phyloP scores from a whole-genome alignment of 2,113 vertebrate species.

The Gallinago jamesoni region DNA sequence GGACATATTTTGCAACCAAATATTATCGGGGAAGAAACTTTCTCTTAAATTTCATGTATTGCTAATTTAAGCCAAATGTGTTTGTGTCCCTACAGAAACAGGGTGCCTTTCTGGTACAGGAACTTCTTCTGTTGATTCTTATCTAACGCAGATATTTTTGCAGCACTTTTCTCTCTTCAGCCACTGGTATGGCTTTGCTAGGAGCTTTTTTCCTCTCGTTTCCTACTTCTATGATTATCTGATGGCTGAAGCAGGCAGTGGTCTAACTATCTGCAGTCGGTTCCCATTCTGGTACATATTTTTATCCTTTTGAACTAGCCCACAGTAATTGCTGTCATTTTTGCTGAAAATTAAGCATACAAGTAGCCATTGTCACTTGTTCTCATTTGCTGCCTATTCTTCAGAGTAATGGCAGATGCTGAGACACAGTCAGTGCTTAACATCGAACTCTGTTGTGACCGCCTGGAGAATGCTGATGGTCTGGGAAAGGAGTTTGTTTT shows the following conservation, averaged over 20 bases:
- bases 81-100: not conserved
- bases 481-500: not conserved
- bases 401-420: not conserved
- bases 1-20: not conserved
- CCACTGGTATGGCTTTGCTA: not conserved
- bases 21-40: not conserved
- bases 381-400: not conserved
- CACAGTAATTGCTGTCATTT: not conserved
- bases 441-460: not conserved
- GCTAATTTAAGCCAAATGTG: not conserved
- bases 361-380: not conserved
- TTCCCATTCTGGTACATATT: not conserved
- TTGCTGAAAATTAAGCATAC: not conserved
- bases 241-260: not conserved
- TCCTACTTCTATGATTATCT: not conserved
- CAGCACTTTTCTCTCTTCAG: not conserved
- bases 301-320: not conserved
- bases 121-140: not conserved
- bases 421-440: not conserved
- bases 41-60: not conserved
- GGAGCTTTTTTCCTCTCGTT: not conserved
- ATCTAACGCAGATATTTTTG: not conserved
- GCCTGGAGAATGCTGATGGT: not conserved
- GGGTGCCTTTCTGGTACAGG: not conserved
- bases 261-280: not conserved